Evolutionary conservation across 2,888 invertebrate genomes (phyloP), one percentile per base, ranked within the genome.

Genomic region (Dorcus parallelipipedus): DNA sequence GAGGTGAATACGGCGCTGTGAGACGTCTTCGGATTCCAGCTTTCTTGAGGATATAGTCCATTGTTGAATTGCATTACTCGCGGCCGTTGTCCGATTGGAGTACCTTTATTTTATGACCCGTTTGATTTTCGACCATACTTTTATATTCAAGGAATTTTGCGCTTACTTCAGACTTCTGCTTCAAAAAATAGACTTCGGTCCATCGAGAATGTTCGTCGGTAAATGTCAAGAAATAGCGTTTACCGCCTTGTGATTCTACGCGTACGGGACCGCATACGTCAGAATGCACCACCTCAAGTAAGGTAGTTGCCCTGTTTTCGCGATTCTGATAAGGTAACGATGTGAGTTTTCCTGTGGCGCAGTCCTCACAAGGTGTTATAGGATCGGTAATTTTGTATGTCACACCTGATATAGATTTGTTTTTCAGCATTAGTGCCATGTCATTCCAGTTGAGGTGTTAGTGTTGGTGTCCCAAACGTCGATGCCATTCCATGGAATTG

Each of bases 401-500:
- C 14, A 14, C 14, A 14, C n/a, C 48, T 48, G 20, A 26, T 48
- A 48, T 48, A 26, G 6, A 9, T 48, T 33, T 33, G 33, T 9
- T n/a, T 3, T 38, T 49, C 23, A 33, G 38, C 26, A 9, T 49
- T 23, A 9, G 38, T 7, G n/a, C 49, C 26, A 26, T 23, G 38
- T n/a, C n/a, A 33, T 49, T 20, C 17, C 40, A 38, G 14, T n/a
- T 38, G 17, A 33, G 38, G 38, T 49, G n/a, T n/a, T n/a, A n/a
- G n/a, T n/a, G n/a, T n/a, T n/a, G n/a, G n/a, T n/a, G 26, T 49
- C 20, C 64, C 9, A 67, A 33, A 1, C 66, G 50, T 14, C 66
- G 56, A 23, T 67, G 67, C 67, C 67, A 67, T 1, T 50, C 48
- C 6, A 42, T 49, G 4, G 62, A 9, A 7, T 54, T 61, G 1